Conservation (phyloP, 2,113 vertebrate genomes). For the Pyrgilauda ruficollis region DNA sequence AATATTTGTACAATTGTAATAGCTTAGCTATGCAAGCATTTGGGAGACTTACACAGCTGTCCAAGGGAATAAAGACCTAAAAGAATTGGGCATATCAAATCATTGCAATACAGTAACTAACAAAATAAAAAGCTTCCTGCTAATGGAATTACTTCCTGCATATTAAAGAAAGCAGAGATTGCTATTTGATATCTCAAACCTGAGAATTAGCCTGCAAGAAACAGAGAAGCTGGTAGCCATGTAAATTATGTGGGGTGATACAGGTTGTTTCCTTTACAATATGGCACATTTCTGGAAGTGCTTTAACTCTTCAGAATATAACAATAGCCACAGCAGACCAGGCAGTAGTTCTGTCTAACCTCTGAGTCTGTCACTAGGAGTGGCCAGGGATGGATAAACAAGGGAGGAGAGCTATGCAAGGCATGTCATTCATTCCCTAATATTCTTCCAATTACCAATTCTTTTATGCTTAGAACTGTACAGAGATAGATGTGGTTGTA, state of each 20-base stretch:
- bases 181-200: not conserved
- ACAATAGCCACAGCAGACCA: not conserved
- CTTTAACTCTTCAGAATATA: not conserved
- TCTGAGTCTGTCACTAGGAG: not conserved
- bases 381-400: not conserved
- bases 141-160: not conserved
- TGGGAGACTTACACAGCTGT: conserved; percentile 26
- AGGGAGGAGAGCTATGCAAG: not conserved
- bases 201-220: not conserved
- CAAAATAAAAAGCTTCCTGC: not conserved
- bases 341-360: not conserved
- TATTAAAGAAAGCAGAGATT: conserved; percentile 14
- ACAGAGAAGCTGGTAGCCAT: not conserved
- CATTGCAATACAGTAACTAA: not conserved
- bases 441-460: not conserved
- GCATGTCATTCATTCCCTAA: not conserved
- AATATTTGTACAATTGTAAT: conserved; percentile 52
- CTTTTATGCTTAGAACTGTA: not conserved
- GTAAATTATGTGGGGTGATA: not conserved
- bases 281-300: not conserved
- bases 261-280: not conserved
- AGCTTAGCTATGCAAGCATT: conserved; percentile 33
- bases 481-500: not conserved
- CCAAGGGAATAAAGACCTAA: not conserved
- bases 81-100: not conserved